These are phyloP conservation scores for Eledona agricola DNA, from an alignment of 2,888 invertebrate species.

Conservation along the genomic window DNA sequence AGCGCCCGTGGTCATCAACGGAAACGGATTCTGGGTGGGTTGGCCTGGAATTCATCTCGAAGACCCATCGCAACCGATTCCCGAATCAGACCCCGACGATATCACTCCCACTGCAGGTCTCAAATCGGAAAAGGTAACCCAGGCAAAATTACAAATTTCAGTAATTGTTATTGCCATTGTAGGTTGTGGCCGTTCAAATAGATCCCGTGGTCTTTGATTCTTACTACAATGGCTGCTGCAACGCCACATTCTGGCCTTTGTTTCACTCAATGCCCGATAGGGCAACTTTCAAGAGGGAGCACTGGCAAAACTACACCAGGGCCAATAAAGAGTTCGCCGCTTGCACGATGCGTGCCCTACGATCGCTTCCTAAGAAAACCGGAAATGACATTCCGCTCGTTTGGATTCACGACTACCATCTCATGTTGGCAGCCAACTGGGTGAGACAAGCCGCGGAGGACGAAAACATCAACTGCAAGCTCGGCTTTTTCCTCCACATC, in stretches of 20 bases:
- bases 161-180: constrained; percentile 37
- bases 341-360: constrained; percentile 76
- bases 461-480: constrained; percentile 76
- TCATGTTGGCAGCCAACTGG: constrained; percentile 92
- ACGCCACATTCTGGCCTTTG: constrained; percentile 91
- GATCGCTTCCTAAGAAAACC: constrained; percentile 63
- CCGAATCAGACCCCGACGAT: constrained; percentile 86
- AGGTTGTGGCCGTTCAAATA: constrained; percentile 84
- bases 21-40: constrained; percentile 88
- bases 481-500: constrained; percentile 94
- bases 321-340: constrained; percentile 86
- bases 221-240: constrained; percentile 93
- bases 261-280: constrained; percentile 94
- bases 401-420: constrained; percentile 95
- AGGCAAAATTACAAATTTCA: constrained; percentile 40
- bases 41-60: constrained; percentile 89
- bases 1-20: constrained; percentile 86
- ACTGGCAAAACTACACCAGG: constrained; percentile 82
- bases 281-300: constrained; percentile 81
- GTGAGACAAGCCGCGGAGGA: constrained; percentile 86
- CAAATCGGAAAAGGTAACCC: constrained; percentile 81
- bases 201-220: constrained; percentile 81
- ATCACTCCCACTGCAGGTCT: constrained; percentile 88
- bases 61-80: constrained; percentile 80
- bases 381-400: constrained; percentile 74